Base-by-base conservation (phyloP, 2,113 vertebrate genomes). In the Spermophilus dauricus region DNA sequence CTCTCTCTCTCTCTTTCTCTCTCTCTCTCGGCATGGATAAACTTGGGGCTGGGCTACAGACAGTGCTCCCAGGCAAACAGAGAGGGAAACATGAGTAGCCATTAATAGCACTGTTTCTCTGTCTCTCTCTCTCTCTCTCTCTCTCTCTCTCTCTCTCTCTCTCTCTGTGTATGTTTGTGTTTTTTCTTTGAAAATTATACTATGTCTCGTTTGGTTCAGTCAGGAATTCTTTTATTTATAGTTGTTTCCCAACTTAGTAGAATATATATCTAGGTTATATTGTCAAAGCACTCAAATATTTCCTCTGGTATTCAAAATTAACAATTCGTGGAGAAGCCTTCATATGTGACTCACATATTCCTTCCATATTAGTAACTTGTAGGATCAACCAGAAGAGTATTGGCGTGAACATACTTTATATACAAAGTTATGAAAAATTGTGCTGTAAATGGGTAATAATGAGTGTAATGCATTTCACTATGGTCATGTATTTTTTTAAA, bases 221-320 rank as follows among this genome's bases (percentile, higher is more conserved):
- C 8, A 90, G 22, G 11, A 92, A 90, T 32, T 80, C 6, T 86
- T 89, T 73, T 89, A 42, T 73, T 95, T 95, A 17, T 69, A 67
- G 80, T 45, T 75, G 24, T 72, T 73, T 56, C 14, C 42, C 1
- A 12, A 78, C 61, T 73, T 86, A 86, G 39, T 67, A 86, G 69
- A 78, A 89, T 61, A 10, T 78, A 32, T 72, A 58, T 65, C 63
- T 14, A 87, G 8, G 5, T 80, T 37, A 39, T 51, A 76, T 73
- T 77, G 83, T 48, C 13, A n/a, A 86, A 75, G 2, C 20, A 73
- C 13, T 70, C 5, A 53, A 67, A 16, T 93, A 45, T 86, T 93
- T 77, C 30, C 30, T 37, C 85, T 51, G 8, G 8, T 53, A n/a
- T 84, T 80, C 30, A 51, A 91, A 69, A 76, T 20, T 48, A 39